phyloP scores from a whole-genome alignment of 92 coral and sea anemone species.

The Blastomussa wellsi region DNA sequence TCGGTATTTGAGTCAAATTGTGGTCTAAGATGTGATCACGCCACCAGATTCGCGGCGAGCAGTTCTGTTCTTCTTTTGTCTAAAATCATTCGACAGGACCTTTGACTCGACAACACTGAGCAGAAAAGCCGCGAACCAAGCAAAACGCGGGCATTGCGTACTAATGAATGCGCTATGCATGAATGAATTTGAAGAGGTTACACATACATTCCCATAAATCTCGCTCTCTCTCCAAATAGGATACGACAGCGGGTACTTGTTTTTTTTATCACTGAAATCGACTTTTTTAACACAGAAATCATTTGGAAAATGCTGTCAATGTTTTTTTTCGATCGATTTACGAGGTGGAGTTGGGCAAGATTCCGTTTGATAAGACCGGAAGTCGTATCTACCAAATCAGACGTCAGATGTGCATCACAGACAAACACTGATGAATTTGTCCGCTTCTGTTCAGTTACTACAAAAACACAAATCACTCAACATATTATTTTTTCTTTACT shows the following conservation, averaged over 20 bases:
- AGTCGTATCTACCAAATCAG: slow-evolving; percentile 9
- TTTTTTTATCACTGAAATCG: background rate
- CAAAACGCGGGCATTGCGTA: background rate
- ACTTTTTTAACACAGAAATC: background rate
- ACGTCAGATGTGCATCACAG: slow-evolving; percentile 13
- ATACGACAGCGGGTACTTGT: background rate
- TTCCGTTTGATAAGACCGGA: slow-evolving; percentile 3
- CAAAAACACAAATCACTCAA: slow-evolving; percentile 6
- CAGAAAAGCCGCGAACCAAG: background rate
- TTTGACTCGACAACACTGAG: background rate
- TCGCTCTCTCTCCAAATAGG: background rate
- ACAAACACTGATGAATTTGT: slow-evolving; percentile 25
- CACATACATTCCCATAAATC: background rate
- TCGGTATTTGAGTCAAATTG: background rate
- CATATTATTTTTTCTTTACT: background rate
- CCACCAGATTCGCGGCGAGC: background rate
- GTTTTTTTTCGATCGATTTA: slow-evolving; percentile 15
- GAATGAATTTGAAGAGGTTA: background rate
- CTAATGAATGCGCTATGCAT: background rate
- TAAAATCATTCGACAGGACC: background rate
- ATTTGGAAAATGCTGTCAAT: slow-evolving; percentile 20
- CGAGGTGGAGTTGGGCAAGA: slow-evolving; percentile 7
- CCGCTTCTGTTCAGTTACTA: background rate
- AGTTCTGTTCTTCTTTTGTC: background rate
- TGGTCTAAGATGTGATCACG: background rate